Evolutionary conservation across 2,797 vertebrate species (phyloP), one percentile per base, ranked within the genome.

Genomic region (Sebastes itinus): DNA sequence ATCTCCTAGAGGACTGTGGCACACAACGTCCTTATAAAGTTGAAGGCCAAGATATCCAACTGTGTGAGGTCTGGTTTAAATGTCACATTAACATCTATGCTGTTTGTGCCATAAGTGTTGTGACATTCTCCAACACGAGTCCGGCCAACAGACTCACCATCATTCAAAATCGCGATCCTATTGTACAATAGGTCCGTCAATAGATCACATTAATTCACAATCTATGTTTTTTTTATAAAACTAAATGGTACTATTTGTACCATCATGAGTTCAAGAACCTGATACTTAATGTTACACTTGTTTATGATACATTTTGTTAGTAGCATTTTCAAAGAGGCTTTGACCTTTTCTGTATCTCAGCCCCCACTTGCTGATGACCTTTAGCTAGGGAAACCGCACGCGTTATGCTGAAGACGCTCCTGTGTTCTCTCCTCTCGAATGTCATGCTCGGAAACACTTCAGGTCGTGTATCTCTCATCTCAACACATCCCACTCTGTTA

Each of bases 291-390:
- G 28, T 77, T 81, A 55, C 38, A 52, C 73, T 85, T 88, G 59
- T 86, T 88, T 82, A 80, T 82, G 56, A 81, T 77, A 76, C 18
- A 71, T 87, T 88, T 89, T 86, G 77, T 90, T 88, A 83, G 69
- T 64, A 90, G 81, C 70, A 54, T 85, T 87, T 91, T 86, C 69
- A 83, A 88, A 89, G 80, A 83, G 52, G 49, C 73, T 83, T 78
- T 94, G 92, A 95, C 94, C 94, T 95, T 95, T 95, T 87, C 84
- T 80, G 56, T 72, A 79, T 87, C 85, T 85, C 85, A 88, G 78
- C 85, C 77, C 93, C 83, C 62, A 83, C 90, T 91, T 82, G 86
- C 74, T 30, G 73, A 70, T 95, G 94, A 94, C 94, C 94, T 96
- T 95, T 95, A 78, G 56, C 70, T 77, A 62, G 71, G 73, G 73